Base-by-base conservation (phyloP, 2,797 vertebrate genomes). In the Bradypodion pumilum region DNA sequence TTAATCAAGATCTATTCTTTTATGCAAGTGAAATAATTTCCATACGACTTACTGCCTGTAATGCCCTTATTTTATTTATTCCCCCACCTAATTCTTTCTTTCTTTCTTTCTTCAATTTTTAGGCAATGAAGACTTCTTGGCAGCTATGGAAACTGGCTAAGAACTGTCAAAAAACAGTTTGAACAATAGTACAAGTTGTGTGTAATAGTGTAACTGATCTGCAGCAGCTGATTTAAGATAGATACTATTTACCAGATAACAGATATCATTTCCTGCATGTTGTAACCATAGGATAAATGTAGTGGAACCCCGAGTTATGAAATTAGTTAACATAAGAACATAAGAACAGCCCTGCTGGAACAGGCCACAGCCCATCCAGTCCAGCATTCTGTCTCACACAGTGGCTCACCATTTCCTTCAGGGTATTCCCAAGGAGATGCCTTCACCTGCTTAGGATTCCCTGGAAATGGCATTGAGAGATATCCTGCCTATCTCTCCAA, bases 11-110 rank as follows among this genome's bases (percentile, higher is more conserved):
- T 56, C 8, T 25, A 81, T 16, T 85, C 78, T 88, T 66, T n/a
- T 82, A 56, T 88, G 87, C 77, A 59, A 87, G n/a, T 82, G 35
- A 92, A 92, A 92, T 89, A 92, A 89, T 69, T 84, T 94, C 86
- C 90, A 90, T 82, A 82, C 86, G 49, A 27, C 87, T 86, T 73
- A 69, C 80, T 84, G 77, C 73, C 85, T 76, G 70, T 86, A 90
- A 69, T 74, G 90, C 74, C 68, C 86, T 86, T 90, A 88, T 90
- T 91, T 86, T 59, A 83, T 74, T 29, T 6, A 78, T 9, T 80
- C 32, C 35, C 32, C 73, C 16, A 27, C 32, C n/a, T 32, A 32
- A 49, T 35, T 35, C 49, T 46, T 49, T 49, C 44, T 46, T 89
- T 83, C 40, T 23, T 40, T 44, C 42, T 35, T 68, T 62, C 92